Evolutionary conservation across 2,888 invertebrate genomes (phyloP), one percentile per base, ranked within the genome.

Genomic region (Augochlorella aurata): DNA sequence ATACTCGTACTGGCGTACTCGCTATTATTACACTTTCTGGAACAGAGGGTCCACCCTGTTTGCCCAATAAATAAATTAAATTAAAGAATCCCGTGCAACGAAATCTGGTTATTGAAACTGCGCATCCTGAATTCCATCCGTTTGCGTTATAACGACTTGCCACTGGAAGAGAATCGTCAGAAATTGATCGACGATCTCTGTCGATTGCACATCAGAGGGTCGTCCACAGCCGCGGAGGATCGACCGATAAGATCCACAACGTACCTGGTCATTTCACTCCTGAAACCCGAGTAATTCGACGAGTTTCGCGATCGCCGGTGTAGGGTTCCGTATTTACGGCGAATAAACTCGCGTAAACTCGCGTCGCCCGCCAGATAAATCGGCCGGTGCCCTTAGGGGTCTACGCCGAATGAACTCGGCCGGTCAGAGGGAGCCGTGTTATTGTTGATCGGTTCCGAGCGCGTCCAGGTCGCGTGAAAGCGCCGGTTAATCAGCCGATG

Each of bases 401-500:
- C 76, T 50, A 49, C 49, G 14, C 45, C 49, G 52, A 78, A 82
- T 77, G 29, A 75, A 85, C 79, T 66, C 65, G 21, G 24, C 21
- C 44, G 75, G 44, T 58, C 54, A 54, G 14, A 38, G 38, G 21
- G 47, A 47, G 24, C 45, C 16, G 65, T 69, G 72, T 79, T 70
- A 66, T 66, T 68, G 77, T 71, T 69, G 70, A 75, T 81, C 65
- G 73, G 61, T 7, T 50, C 54, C 49, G 73, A 71, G 50, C 73
- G 73, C 38, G 72, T 58, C 71, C 21, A 38, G 21, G 38, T 71
- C 61, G 66, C 82, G 86, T 79, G 87, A 87, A 86, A 89, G 89
- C 80, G 75, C 74, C 74, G 82, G 83, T 82, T 86, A 87, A 88
- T 89, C 87, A 82, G 69, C 65, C 70, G 70, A 80, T 82, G 87